phyloP scores from a whole-genome alignment of 2,797 vertebrate genomes.

The Dipus sagitta region DNA sequence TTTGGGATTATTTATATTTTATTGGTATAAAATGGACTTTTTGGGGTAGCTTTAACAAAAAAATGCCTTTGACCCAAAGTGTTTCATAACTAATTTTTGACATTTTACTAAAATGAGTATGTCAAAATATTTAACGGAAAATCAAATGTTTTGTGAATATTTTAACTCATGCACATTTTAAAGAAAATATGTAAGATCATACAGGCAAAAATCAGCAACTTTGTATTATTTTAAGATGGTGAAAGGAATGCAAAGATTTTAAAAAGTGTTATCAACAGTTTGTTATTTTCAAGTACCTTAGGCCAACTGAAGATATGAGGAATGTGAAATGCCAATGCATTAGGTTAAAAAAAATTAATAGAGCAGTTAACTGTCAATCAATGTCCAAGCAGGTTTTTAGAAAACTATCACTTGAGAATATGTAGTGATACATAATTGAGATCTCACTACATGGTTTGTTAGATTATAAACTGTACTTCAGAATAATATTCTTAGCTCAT shows the following conservation, averaged over 20 bases:
- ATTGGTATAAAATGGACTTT: constrained; percentile 51
- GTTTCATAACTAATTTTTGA: constrained; percentile 65
- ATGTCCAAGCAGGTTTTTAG: background rate
- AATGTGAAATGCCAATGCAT: constrained; percentile 55
- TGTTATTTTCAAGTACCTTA: constrained; percentile 35
- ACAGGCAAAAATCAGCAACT: constrained; percentile 18
- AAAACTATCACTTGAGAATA: constrained; percentile 35
- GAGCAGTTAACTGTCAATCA: constrained; percentile 38
- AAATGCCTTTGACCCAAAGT: constrained; percentile 50
- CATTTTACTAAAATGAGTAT: constrained; percentile 59
- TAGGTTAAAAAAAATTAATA: background rate
- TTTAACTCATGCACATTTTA: constrained; percentile 67
- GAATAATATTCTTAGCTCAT: background rate
- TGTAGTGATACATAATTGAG: background rate
- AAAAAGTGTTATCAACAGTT: background rate
- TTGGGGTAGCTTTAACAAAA: constrained; percentile 54
- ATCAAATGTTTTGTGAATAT: constrained; percentile 32
- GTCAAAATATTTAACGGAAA: constrained; percentile 73
- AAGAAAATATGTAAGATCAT: constrained; percentile 12
- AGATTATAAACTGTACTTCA: constrained; percentile 52
- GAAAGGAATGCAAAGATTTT: constrained; percentile 42
- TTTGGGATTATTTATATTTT: constrained; percentile 74
- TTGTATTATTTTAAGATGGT: constrained; percentile 25
- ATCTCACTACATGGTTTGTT: constrained; percentile 1
- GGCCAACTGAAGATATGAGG: constrained; percentile 41